Evolutionary conservation across 2,888 invertebrate species (phyloP), one percentile per base, ranked within the genome.

Genomic region (Rhagonycha lutea): DNA sequence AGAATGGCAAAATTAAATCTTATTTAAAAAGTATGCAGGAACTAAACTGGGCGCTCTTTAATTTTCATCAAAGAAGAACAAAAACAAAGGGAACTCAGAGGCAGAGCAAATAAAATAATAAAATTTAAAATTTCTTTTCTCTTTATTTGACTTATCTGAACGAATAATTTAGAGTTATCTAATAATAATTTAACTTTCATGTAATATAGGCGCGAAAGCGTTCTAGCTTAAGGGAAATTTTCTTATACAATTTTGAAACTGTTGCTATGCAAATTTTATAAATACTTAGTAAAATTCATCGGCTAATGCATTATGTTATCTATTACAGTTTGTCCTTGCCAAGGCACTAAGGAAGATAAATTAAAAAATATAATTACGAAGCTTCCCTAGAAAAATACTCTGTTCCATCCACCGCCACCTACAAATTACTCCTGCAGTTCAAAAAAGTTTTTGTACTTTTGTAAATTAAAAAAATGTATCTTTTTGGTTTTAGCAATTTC

Each of bases 331-430:
- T 83, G 83, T 84, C 83, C 83, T 85, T 85, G 83, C 77, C 80
- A 80, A 82, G 84, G 83, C 90, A 89, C 90, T 91, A 91, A 91
- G 91, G 91, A 91, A 91, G 91, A 91, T 91, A 91, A 91, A 91
- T 91, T 91, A 91, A 91, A 91, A 91, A 91, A 91, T 91, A 91
- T 91, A 91, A 91, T 91, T 91, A 91, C 91, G 90, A 89, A 90
- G 90, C 90, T 90, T 90, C 91, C 91, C 90, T 90, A 90, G 90
- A 90, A 83, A 81, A 83, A 84, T 81, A 83, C 83, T 86, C 82
- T 81, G 88, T 88, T 84, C 85, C 79, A 76, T 78, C 74, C 77
- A 77, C 76, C 72, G 76, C 79, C 80, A 77, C 82, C 83, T 81
- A 80, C 82, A 79, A 80, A 80, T 77, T 79, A 76, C 69, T 68